A percentile compares a stretch with the other conserved stretches of the same genome.
Conservation (phyloP, 2,113 vertebrate genomes). For the Vulpes ferrilata region DNA sequence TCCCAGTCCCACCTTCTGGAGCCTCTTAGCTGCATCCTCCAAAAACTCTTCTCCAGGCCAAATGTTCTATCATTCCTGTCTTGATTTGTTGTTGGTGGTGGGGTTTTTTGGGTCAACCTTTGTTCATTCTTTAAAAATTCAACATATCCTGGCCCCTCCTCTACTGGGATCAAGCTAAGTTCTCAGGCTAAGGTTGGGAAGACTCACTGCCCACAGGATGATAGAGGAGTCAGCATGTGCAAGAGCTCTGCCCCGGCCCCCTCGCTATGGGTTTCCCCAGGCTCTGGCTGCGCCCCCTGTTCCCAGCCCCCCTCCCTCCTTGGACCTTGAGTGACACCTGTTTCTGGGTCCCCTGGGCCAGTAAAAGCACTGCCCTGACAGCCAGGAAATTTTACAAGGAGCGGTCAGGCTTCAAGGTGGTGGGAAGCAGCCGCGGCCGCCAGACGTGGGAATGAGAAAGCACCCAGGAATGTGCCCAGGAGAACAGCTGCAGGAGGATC, state of each 20-base stretch:
- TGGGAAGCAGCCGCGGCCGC: constrained; percentile 91
- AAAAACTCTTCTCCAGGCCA: neutral
- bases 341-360: constrained; percentile 88
- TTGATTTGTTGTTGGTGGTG: neutral
- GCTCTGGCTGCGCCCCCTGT: neutral
- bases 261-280: neutral
- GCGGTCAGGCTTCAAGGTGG: constrained; percentile 91
- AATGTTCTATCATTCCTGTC: neutral
- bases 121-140: neutral
- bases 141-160: neutral
- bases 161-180: neutral
- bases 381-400: constrained; percentile 93
- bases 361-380: constrained; percentile 89
- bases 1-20: neutral
- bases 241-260: neutral
- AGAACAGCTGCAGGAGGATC: constrained; percentile 94
- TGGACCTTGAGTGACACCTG: constrained; percentile 88
- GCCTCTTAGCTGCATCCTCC: accelerated
- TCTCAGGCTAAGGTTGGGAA: neutral
- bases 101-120: neutral
- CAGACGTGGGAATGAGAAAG: constrained; percentile 94
- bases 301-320: constrained; percentile 37
- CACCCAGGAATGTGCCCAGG: constrained; percentile 92
- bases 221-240: accelerated
- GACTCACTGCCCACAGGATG: neutral